Conservation (phyloP, 2,113 vertebrate species). For the Actenoides hombroni region DNA sequence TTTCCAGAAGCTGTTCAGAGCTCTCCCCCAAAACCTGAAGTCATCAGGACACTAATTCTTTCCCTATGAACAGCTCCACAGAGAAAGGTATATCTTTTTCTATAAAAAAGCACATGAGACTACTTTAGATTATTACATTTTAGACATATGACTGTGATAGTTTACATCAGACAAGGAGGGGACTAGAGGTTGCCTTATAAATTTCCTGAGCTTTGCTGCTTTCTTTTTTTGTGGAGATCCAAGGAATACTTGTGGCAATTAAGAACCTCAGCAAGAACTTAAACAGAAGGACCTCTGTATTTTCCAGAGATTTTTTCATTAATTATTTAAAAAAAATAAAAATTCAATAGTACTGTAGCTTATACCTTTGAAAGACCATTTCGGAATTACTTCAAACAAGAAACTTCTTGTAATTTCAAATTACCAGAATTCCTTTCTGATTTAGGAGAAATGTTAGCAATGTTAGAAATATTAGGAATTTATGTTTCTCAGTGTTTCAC, state of each 20-base stretch:
- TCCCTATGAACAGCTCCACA: not conserved
- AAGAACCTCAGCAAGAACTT: not conserved
- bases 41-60: not conserved
- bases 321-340: not conserved
- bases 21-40: not conserved
- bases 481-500: not conserved
- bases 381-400: not conserved
- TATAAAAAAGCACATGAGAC: not conserved
- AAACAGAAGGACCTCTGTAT: not conserved
- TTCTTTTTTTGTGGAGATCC: not conserved
- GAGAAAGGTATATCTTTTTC: not conserved
- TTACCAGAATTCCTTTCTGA: not conserved
- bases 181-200: not conserved
- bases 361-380: not conserved
- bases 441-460: not conserved
- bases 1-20: not conserved
- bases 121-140: not conserved
- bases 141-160: not conserved
- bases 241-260: not conserved
- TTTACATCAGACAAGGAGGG: not conserved
- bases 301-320: not conserved
- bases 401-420: not conserved
- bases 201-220: not conserved
- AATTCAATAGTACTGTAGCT: not conserved
- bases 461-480: not conserved